A percentile compares a stretch with the other conserved stretches of the same genome.
Evolutionary conservation across 2,888 invertebrate species (phyloP).

Genomic region (Anarsia innoxiella): DNA sequence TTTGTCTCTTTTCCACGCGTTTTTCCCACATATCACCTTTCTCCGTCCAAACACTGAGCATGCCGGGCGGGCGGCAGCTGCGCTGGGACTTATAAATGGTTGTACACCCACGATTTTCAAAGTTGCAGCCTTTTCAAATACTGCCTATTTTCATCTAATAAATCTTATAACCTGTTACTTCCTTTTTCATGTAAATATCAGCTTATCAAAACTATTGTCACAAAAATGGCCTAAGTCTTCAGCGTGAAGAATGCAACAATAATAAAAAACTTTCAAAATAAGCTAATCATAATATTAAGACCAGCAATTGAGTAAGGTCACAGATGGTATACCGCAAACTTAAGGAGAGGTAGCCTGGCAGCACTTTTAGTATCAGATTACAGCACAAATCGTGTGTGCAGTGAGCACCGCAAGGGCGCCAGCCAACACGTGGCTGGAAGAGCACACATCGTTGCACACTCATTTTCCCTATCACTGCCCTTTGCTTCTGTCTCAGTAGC

Average conservation of each 20-base stretch:
- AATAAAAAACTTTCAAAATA: too few relatives aligned
- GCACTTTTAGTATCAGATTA: conserved; percentile 39
- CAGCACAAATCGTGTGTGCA: conserved; percentile 27
- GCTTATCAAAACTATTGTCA: too few relatives aligned
- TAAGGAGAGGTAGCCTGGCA: too few relatives aligned
- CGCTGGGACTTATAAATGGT: conserved; percentile 64
- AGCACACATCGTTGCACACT: conserved; percentile 46
- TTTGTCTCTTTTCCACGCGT: conserved; percentile 55
- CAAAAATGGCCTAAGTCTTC: not conserved
- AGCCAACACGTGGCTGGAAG: conserved; percentile 50
- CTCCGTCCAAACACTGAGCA: conserved; percentile 71
- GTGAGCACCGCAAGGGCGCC: conserved; percentile 17
- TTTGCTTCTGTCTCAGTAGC: conserved; percentile 48
- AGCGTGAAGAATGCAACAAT: not conserved
- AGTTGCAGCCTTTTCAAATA: conserved; percentile 39
- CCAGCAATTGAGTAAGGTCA: too few relatives aligned
- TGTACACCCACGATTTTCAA: conserved; percentile 57
- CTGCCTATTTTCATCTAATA: conserved; percentile 35
- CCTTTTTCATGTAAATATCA: too few relatives aligned
- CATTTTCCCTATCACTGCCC: conserved; percentile 49
- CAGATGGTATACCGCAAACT: too few relatives aligned
- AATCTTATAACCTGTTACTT: too few relatives aligned
- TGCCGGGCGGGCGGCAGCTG: conserved; percentile 63
- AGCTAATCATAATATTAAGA: too few relatives aligned
- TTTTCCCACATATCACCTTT: conserved; percentile 64